A percentile compares a stretch with the other conserved stretches of the same genome.
Conservation (phyloP, 2,113 vertebrate species). For the Rhinopomastus cyanomelas region DNA sequence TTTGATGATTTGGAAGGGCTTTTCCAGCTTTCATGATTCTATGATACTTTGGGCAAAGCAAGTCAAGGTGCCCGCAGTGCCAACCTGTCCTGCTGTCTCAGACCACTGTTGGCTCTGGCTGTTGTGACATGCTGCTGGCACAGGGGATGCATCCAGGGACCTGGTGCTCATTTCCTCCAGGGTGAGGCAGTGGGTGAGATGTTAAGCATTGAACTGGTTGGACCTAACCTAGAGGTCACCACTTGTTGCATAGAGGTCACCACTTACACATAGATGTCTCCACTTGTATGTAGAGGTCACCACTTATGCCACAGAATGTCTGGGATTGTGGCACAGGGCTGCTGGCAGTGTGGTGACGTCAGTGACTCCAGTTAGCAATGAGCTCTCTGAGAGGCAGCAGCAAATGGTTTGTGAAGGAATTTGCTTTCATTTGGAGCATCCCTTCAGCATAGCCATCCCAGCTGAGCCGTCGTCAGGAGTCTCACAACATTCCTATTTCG, state of each 20-base stretch:
- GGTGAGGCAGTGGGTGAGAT: neutral
- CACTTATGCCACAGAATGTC: neutral
- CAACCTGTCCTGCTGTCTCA: neutral
- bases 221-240: neutral
- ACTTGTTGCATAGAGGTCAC: neutral
- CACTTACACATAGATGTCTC: neutral
- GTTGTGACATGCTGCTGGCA: neutral
- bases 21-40: too few relatives aligned
- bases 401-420: neutral
- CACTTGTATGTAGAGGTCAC: neutral
- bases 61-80: neutral
- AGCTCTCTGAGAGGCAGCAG: neutral
- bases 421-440: neutral
- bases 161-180: neutral
- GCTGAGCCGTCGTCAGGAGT: neutral
- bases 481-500: conserved; percentile 7
- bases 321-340: neutral
- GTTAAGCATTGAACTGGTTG: neutral
- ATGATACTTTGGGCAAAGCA: neutral
- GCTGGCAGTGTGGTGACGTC: neutral
- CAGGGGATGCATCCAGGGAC: neutral
- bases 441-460: neutral
- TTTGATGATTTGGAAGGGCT: too few relatives aligned
- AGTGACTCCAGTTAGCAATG: neutral
- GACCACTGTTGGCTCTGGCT: neutral